Conservation (phyloP, 2,113 vertebrate species). For the cat (Felis catus) region DNA sequence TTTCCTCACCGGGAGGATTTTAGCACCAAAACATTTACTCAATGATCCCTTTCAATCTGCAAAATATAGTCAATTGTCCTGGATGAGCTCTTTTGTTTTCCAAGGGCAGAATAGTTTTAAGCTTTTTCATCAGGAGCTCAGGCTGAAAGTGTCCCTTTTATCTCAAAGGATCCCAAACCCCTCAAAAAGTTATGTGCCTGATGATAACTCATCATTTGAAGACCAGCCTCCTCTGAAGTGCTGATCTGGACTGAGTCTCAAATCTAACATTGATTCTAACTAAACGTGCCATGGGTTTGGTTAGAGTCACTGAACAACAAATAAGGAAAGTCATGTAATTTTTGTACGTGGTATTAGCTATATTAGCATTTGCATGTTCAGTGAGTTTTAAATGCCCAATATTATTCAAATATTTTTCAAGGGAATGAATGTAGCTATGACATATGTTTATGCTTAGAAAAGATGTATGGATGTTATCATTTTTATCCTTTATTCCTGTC, state of each 20-base stretch:
- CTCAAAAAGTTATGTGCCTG: not conserved
- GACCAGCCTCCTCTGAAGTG: not conserved
- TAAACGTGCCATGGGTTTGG: not conserved
- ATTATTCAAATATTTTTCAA: not conserved
- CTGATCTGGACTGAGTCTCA: not conserved
- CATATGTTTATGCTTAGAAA: not conserved
- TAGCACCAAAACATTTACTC: not conserved
- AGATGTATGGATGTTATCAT: not conserved
- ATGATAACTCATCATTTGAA: not conserved
- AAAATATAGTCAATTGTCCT: not conserved
- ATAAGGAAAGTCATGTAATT: not conserved
- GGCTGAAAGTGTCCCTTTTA: not conserved
- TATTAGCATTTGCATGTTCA: not conserved
- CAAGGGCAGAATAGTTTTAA: not conserved
- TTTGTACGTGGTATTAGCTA: not conserved
- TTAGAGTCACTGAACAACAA: not conserved
- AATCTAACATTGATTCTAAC: not conserved
- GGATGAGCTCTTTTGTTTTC: not conserved
- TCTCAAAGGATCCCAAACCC: not conserved
- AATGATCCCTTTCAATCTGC: not conserved
- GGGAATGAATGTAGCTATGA: not conserved
- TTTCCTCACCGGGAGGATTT: not conserved
- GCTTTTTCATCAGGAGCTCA: not conserved
- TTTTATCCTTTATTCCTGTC: not conserved
- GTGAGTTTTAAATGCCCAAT: not conserved